phyloP scores from a whole-genome alignment of 2,797 vertebrate genomes.

The Coendou prehensilis region DNA sequence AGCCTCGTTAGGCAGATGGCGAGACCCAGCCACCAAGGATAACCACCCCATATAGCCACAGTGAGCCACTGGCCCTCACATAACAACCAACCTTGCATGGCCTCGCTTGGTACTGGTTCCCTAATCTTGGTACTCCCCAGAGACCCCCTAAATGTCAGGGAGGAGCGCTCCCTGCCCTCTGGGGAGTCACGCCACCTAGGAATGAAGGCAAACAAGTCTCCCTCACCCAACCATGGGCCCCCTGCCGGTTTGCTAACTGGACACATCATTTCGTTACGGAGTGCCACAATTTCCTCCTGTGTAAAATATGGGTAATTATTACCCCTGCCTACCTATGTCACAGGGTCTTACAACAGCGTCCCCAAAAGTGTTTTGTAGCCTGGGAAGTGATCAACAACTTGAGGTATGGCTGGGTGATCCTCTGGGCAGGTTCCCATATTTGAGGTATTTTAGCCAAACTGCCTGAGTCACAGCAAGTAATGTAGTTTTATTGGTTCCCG shows the following conservation, averaged over 20 bases:
- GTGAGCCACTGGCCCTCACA: neutral
- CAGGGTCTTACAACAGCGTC: neutral
- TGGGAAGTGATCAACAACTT: neutral
- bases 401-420: neutral
- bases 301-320: neutral
- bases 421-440: slow-evolving; percentile 5
- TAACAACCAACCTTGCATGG: neutral
- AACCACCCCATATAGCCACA: neutral
- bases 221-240: neutral
- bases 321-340: neutral
- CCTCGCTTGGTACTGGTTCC: neutral
- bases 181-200: neutral
- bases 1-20: neutral
- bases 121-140: neutral
- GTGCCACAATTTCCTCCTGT: slow-evolving; percentile 16
- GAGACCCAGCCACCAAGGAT: neutral
- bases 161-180: neutral
- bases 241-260: neutral
- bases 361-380: slow-evolving; percentile 28
- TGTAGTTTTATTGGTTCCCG: slow-evolving; percentile 61
- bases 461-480: slow-evolving; percentile 59
- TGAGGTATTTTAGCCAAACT: slow-evolving; percentile 43
- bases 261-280: neutral
- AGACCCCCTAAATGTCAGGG: neutral
- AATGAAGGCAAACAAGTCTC: slow-evolving; percentile 33